A percentile compares a stretch with the other conserved stretches of the same genome.
phyloP scores from a whole-genome alignment of 2,888 invertebrate genomes.

The Pristionchus fissidentatus region DNA sequence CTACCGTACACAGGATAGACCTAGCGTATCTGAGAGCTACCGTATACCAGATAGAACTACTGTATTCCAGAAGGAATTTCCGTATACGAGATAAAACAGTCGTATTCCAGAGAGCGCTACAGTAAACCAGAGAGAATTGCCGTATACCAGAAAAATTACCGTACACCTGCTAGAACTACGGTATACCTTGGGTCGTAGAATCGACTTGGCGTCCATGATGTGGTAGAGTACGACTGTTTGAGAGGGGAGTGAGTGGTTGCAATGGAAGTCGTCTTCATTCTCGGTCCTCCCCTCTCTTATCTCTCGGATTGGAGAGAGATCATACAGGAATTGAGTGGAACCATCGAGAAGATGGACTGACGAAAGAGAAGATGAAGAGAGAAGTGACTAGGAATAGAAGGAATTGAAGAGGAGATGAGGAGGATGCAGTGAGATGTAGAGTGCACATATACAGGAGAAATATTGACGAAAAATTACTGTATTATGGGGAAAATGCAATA shows the following conservation, averaged over 20 bases:
- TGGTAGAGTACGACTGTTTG: not conserved
- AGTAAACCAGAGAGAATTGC: constrained; percentile 9
- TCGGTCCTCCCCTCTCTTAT: constrained; percentile 23
- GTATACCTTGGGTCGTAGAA: too few species aligned
- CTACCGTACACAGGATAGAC: constrained; percentile 19
- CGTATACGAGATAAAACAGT: constrained; percentile 14
- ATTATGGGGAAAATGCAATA: too few species aligned
- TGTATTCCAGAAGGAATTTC: not conserved
- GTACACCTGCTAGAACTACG: too few species aligned
- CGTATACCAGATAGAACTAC: too few species aligned
- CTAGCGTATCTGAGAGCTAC: too few species aligned
- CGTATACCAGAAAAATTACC: not conserved
- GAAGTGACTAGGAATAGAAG: not conserved
- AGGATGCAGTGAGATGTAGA: too few species aligned
- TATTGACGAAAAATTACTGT: too few species aligned
- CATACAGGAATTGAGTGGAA: not conserved
- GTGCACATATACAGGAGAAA: too few species aligned
- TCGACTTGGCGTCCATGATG: constrained; percentile 32
- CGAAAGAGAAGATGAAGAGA: not conserved
- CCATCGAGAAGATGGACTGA: constrained; percentile 12
- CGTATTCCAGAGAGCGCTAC: not conserved
- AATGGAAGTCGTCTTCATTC: constrained; percentile 29
- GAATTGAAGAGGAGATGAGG: too few species aligned
- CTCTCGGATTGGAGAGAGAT: not conserved
- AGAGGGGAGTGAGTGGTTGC: not conserved